These are phyloP conservation scores for Camarhynchus parvulus DNA, from an alignment of 2,113 vertebrate genomes.

Conservation along the genomic window DNA sequence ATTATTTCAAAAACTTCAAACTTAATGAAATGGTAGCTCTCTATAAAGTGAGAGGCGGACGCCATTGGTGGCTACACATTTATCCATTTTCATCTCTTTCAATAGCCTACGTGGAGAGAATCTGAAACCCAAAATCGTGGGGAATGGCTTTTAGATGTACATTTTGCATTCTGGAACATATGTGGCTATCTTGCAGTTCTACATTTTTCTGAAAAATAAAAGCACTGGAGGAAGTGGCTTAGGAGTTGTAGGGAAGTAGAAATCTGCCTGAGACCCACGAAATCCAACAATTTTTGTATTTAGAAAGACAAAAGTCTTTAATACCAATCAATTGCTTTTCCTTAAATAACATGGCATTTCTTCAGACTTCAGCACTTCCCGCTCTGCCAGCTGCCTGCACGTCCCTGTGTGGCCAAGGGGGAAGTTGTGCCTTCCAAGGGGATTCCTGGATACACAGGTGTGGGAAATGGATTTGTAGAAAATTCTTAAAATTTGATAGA, in stretches of 20 bases:
- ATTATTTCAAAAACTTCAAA: conserved; percentile 72
- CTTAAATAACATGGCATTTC: background rate
- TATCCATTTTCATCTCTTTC: conserved; percentile 73
- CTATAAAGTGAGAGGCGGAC: conserved; percentile 57
- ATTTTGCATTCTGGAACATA: background rate
- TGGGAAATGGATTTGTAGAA: background rate
- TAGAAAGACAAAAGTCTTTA: background rate
- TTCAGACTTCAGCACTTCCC: background rate
- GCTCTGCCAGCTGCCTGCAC: background rate
- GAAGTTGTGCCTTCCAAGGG: background rate
- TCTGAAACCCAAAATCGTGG: conserved; percentile 17
- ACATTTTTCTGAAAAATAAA: conserved; percentile 9
- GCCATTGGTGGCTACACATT: conserved; percentile 67
- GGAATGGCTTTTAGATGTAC: conserved; percentile 36
- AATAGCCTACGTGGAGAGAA: conserved; percentile 63
- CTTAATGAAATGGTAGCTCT: conserved; percentile 74
- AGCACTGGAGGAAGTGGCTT: background rate
- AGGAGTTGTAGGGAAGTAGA: background rate
- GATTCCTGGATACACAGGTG: background rate
- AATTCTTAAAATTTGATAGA: background rate
- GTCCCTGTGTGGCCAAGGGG: background rate
- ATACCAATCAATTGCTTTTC: background rate
- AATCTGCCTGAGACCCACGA: background rate
- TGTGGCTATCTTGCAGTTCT: background rate
- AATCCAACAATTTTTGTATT: background rate